Evolutionary conservation across 2,113 vertebrate genomes (phyloP).

Genomic region (Burhinus oedicnemus): DNA sequence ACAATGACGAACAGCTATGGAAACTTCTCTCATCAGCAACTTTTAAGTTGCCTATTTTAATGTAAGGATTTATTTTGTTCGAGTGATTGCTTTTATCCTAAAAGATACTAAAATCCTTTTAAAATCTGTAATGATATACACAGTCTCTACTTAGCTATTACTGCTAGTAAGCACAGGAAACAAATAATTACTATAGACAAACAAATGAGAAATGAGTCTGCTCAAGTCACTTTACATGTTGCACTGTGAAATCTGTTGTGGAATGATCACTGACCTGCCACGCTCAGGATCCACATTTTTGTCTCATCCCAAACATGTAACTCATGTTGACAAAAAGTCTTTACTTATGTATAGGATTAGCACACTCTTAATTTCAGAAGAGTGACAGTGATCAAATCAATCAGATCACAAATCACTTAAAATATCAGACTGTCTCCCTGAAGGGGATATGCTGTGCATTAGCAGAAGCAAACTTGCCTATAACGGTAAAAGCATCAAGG

Average conservation of each 20-base stretch:
- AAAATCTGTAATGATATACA: neutral
- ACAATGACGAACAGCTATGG: neutral
- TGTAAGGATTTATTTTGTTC: neutral
- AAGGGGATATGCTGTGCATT: neutral
- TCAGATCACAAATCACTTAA: neutral
- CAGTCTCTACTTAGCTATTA: neutral
- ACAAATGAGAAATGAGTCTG: neutral
- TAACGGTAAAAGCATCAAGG: neutral
- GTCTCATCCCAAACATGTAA: accelerated
- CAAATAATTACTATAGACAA: neutral
- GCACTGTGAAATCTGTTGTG: neutral
- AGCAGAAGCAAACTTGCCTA: neutral
- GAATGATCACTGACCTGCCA: neutral
- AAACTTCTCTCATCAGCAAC: neutral
- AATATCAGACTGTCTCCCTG: neutral
- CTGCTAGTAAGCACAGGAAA: neutral
- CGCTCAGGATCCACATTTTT: neutral
- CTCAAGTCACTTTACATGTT: neutral
- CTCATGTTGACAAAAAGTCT: neutral
- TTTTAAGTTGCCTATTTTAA: neutral
- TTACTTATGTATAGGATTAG: neutral
- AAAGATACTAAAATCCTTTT: neutral
- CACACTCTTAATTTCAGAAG: neutral
- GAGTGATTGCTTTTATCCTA: neutral
- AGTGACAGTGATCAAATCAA: neutral